Base-by-base conservation (phyloP, 2,797 vertebrate genomes). In the Onychomys leucogaster region DNA sequence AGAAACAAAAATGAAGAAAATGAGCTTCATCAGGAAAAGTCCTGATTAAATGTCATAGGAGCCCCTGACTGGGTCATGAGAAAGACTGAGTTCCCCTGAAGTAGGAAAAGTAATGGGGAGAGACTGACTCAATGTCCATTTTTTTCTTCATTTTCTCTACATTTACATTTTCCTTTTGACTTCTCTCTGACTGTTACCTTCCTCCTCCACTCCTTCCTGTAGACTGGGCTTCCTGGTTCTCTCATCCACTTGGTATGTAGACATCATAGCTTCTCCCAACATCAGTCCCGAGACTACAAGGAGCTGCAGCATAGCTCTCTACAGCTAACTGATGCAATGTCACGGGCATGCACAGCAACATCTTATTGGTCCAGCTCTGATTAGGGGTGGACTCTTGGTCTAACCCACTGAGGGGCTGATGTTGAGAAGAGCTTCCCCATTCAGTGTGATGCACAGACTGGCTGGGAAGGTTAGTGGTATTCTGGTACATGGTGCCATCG, bases 1-100 rank as follows among this genome's bases (percentile, higher is more conserved):
- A 94, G 96, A 95, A 86, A 92, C 1, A 91, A 73, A 97, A 95
- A 85, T 34, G 29, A 81, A 91, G 81, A 81, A 73, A 73, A 61
- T 8, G 10, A 96, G 25, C 49, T 96, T 81, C 1, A 25, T 76
- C 52, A n/a, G 65, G 73, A 78, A 75, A 43, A 61, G n/a, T 19
- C 2, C 86, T 84, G 49, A 49, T 77, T 85, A 77, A 93, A 41
- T 29, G 76, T 25, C 13, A 27, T 13, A 41, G 55, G 46, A 81
- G 49, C 59, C 32, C 32, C 6, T 76, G 14, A 46, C 43, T 43
- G 25, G 2, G 23, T 43, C 17, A n/a, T 13, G 91, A 32, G 34
- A 49, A 16, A 3, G 65, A 59, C n/a, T 57, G 71, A 12, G 32
- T 69, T 11, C 59, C 80, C 95, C 67, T 32, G 37, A 75, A 91